Conservation (phyloP, 2,113 vertebrate species). For the Muntiacus reevesi region DNA sequence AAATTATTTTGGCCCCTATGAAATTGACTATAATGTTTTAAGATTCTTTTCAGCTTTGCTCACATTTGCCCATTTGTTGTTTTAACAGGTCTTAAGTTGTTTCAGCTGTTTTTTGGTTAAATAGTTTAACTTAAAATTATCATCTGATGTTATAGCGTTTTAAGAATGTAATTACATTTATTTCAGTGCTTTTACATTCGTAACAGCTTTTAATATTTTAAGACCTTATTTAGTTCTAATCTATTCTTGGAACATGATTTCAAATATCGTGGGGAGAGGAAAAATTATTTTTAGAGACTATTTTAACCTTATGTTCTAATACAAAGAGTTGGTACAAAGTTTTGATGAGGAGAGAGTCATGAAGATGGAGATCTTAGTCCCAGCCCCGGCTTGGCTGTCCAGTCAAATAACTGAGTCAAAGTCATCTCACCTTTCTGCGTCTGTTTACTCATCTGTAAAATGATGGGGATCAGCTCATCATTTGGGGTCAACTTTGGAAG, state of each 20-base stretch:
- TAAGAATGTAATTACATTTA: constrained; percentile 24
- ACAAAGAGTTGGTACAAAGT: not conserved
- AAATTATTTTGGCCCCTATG: not conserved
- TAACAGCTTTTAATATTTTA: constrained; percentile 35
- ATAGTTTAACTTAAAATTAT: constrained; percentile 24
- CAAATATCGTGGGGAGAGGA: not conserved
- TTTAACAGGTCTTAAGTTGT: constrained; percentile 57
- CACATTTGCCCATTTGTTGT: constrained; percentile 24
- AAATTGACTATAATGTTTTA: constrained; percentile 47
- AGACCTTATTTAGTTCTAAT: constrained; percentile 16
- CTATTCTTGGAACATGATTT: constrained; percentile 38
- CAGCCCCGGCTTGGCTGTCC: not conserved
- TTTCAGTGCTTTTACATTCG: not conserved
- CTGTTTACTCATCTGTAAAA: not conserved
- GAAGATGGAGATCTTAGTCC: not conserved
- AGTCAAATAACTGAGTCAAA: not conserved
- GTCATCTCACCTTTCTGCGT: not conserved
- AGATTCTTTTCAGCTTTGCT: constrained; percentile 23
- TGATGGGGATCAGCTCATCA: not conserved
- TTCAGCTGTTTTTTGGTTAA: constrained; percentile 57
- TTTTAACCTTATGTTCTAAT: not conserved
- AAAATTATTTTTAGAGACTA: not conserved
- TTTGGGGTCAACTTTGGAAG: not conserved
- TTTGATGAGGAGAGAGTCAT: not conserved
- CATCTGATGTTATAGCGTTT: not conserved